Conservation (phyloP, 37 sponge, comb jelly and placozoan species). For the Tethya wilhelma region DNA sequence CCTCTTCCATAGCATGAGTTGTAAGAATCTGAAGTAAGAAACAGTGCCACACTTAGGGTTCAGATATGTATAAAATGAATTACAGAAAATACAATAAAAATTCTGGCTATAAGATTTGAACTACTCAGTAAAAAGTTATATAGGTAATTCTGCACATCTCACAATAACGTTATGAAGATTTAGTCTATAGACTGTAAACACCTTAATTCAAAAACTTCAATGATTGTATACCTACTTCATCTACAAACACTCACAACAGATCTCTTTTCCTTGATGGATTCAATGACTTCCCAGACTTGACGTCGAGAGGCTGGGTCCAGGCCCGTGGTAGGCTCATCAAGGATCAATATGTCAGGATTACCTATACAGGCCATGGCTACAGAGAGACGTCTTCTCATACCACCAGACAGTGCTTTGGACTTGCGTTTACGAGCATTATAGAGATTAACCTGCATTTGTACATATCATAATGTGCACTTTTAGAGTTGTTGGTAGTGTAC, state of each 20-base stretch:
- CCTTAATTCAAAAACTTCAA: too few species aligned
- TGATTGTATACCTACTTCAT: too few species aligned
- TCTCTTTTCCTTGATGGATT: constrained; percentile 60
- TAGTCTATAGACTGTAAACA: too few species aligned
- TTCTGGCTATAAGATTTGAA: too few species aligned
- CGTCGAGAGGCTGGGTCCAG: constrained; percentile 75
- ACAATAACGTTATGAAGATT: too few species aligned
- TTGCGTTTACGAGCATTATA: constrained; percentile 57
- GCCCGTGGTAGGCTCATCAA: constrained; percentile 81
- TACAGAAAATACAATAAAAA: too few species aligned
- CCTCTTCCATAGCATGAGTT: constrained; percentile 85
- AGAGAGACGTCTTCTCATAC: constrained; percentile 79
- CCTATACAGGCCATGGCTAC: constrained; percentile 82
- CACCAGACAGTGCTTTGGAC: constrained; percentile 67
- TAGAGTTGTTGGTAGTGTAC: neutral
- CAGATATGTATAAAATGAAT: too few species aligned
- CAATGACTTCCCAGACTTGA: constrained; percentile 84
- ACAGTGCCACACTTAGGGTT: neutral
- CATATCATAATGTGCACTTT: neutral
- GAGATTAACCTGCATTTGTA: constrained; percentile 66
- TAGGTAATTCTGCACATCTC: too few species aligned
- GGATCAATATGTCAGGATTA: constrained; percentile 79
- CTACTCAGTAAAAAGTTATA: too few species aligned
- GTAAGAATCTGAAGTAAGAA: constrained; percentile 66
- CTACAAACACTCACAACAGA: constrained; percentile 54